Base-by-base conservation (phyloP, 2,113 vertebrate species). In the Atherinomorus stipes region DNA sequence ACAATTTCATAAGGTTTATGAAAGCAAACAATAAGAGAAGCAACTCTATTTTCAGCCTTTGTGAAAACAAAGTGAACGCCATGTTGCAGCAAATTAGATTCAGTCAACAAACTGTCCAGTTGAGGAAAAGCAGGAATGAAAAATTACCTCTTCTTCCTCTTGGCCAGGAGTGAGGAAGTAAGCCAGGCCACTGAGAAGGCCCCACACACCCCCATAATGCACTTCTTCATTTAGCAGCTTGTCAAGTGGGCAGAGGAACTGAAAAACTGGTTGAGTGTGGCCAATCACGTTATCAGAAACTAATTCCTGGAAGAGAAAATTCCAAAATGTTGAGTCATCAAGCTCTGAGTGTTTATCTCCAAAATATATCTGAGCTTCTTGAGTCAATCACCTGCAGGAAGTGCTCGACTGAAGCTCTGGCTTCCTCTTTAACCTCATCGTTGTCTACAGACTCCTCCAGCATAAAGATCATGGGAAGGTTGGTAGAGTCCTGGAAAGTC, bases 101-200 rank as follows among this genome's bases (percentile, higher is more conserved):
- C 31, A 34, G 31, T 7, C 31, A 34, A 34, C 8, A n/a, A 10
- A 11, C 15, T 31, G 28, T 34, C 16, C 18, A 11, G 16, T 34
- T 56, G 18, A 11, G 1, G 26, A 18, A 56, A 53, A 37, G 13
- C 23, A 50, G 0, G 0, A 37, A 44, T 16, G 15, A 62, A 42
- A 15, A 21, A 72, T 83, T 86, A 94, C 94, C 91, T 94, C 92
- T 1, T 94, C 93, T 45, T 94, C 93, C 47, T 93, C 93, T 7
- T 89, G 83, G 13, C 86, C 79, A 18, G 89, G 89, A 42, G 88
- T 92, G 16, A 95, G 88, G 58, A 94, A 88, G 61, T 74, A 90
- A n/a, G 92, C 92, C 71, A 94, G 64, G 11, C 86, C 81, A 0
- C 89, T 91, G 44, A 95, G 88, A 37, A 95, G 72, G 22, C 81